These are phyloP conservation scores for Cerastis leucographa DNA, from an alignment of 2,888 invertebrate genomes.

Conservation along the genomic window DNA sequence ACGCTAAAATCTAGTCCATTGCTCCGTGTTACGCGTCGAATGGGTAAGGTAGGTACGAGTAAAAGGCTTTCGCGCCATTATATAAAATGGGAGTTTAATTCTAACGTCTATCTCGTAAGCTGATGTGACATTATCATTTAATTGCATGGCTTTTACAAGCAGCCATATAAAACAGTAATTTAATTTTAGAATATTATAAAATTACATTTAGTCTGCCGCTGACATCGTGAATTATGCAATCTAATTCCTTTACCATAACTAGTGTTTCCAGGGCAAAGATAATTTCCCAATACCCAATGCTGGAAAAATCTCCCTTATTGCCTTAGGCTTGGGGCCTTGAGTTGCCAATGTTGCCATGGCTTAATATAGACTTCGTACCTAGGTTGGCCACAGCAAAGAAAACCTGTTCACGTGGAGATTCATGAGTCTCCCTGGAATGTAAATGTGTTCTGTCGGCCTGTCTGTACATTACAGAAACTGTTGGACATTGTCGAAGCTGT, in stretches of 20 bases:
- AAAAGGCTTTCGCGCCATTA: slow-evolving; percentile 54
- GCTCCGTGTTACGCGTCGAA: slow-evolving; percentile 31
- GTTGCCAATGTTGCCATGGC: neutral
- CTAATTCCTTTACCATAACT: neutral
- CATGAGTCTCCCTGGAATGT: neutral
- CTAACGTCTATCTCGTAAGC: slow-evolving; percentile 12
- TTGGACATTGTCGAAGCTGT: neutral
- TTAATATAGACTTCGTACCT: neutral
- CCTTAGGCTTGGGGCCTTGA: too few species aligned
- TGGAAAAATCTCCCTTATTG: neutral
- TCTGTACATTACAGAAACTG: neutral
- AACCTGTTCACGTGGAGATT: neutral
- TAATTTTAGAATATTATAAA: neutral
- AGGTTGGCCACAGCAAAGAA: neutral
- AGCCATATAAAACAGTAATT: neutral
- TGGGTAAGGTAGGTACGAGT: slow-evolving; percentile 14
- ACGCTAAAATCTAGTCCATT: slow-evolving; percentile 39
- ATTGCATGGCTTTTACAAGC: slow-evolving; percentile 16
- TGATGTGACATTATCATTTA: slow-evolving; percentile 33
- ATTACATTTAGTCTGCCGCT: neutral
- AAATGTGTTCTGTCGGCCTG: neutral
- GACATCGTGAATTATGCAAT: neutral
- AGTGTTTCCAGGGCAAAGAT: neutral
- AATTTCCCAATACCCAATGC: neutral
- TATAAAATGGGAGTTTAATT: slow-evolving; percentile 43